Base-by-base conservation (phyloP, 2,113 vertebrate genomes). In the Oryzias woworae region DNA sequence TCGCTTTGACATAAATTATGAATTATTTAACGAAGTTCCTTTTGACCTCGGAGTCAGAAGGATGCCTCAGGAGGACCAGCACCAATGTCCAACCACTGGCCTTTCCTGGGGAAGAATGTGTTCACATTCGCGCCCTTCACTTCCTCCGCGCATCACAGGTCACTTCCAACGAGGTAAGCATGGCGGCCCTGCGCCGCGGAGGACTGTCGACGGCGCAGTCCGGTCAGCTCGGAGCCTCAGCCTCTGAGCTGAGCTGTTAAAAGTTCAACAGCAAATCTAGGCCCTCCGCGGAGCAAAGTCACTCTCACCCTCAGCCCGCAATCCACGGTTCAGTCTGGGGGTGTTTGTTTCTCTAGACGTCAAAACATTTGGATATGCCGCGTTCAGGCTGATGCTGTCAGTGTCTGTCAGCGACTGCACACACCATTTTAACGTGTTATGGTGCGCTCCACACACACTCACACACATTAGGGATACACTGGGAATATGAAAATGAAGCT, bases 171-270 rank as follows among this genome's bases (percentile, higher is more conserved):
- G 18, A 67, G 55, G 63, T 42, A 65, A 77, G 69, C 53, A 66
- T 64, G 62, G 20, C 54, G 28, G 44, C 41, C 58, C 72, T 22
- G 62, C 56, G 48, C 69, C 41, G 63, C 48, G 60, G 0, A 62
- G 50, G 58, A 81, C 82, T 76, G 73, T 83, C 84, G 83, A 61
- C 77, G 47, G 50, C 55, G 59, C 80, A 66, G 72, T 86, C 71
- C 72, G 82, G 82, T 84, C 79, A 79, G 50, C 68, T 24, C 20
- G 20, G 20, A 20, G 20, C 20, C 20, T 20, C 59, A 17, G 69
- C 56, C 62, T 43, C 53, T 45, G 64, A 63, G 26, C 20, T 20
- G 20, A 62, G 53, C 65, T 71, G 59, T 69, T 53, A 0, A 4
- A 56, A 53, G 71, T 72, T 80, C 66, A 69, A 45, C 58, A 62